Percentiles rank a stretch among this genome's conserved stretches.
These are phyloP conservation scores for Heliconius melpomene DNA, from an alignment of 1,140 invertebrate genomes.

Conservation along the genomic window DNA sequence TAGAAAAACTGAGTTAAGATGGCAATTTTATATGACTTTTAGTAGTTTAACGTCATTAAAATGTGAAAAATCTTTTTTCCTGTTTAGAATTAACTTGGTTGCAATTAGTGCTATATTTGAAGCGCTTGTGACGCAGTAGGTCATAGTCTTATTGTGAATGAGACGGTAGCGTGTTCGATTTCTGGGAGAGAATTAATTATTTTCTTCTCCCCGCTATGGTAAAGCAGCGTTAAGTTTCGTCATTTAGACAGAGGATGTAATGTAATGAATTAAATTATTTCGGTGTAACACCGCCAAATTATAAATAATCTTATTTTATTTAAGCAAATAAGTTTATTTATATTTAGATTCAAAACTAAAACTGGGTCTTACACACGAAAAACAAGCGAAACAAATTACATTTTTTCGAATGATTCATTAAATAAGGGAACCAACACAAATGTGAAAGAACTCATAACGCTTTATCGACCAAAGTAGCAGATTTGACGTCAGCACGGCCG, in stretches of 20 bases:
- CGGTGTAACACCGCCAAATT: too few species aligned
- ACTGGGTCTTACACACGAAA: background rate
- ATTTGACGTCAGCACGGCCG: conserved; percentile 25
- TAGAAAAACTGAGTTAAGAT: conserved; percentile 11
- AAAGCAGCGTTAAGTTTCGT: too few species aligned
- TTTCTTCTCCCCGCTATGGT: too few species aligned
- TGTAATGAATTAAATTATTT: too few species aligned
- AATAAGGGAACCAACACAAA: conserved; percentile 19
- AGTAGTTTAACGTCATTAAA: background rate
- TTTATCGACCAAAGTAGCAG: background rate
- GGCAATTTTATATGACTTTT: background rate
- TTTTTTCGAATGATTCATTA: background rate
- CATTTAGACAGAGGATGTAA: too few species aligned
- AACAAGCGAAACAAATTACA: background rate
- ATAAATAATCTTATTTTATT: too few species aligned
- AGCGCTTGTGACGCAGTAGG: too few species aligned
- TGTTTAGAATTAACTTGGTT: too few species aligned
- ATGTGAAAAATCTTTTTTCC: background rate
- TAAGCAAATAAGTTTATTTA: background rate
- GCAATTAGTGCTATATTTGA: too few species aligned
- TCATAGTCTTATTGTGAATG: too few species aligned
- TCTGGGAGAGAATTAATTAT: too few species aligned
- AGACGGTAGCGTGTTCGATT: too few species aligned
- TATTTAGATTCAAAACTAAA: background rate
- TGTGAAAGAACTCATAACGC: conserved; percentile 10